phyloP scores from a whole-genome alignment of 1,140 invertebrate genomes.

The Vanessa tameamea region DNA sequence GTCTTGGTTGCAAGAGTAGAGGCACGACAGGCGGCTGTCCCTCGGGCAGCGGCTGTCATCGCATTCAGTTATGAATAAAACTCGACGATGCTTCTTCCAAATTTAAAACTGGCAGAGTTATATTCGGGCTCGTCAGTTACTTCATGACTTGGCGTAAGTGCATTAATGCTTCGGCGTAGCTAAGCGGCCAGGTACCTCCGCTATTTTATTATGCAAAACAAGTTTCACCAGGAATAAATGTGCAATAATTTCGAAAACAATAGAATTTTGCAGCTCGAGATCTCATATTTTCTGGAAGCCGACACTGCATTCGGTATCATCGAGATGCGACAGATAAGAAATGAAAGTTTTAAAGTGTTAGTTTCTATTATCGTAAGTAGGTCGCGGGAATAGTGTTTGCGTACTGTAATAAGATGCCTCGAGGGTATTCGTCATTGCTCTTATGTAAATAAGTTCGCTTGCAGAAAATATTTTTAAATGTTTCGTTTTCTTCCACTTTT shows the following conservation, averaged over 20 bases:
- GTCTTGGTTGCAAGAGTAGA: constrained; percentile 16
- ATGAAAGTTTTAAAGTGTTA: constrained; percentile 38
- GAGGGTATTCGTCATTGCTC: constrained; percentile 36
- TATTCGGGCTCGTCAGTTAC: constrained; percentile 44
- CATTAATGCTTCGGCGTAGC: constrained; percentile 53
- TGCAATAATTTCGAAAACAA: constrained; percentile 62
- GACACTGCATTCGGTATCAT: constrained; percentile 29
- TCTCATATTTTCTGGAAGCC: constrained; percentile 45
- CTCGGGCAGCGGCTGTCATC: constrained; percentile 30
- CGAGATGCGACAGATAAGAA: constrained; percentile 36
- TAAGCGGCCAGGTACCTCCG: constrained; percentile 41
- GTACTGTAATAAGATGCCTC: constrained; percentile 32
- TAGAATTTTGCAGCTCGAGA: constrained; percentile 44
- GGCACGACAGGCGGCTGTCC: constrained; percentile 27
- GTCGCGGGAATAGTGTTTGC: constrained; percentile 36
- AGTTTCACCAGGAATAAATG: constrained; percentile 44
- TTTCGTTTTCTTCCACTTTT: constrained; percentile 22
- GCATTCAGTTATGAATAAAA: constrained; percentile 41
- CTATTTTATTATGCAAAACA: constrained; percentile 68
- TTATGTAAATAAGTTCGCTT: constrained; percentile 31
- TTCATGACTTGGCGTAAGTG: constrained; percentile 49
- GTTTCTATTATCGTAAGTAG: constrained; percentile 38
- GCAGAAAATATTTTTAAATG: constrained; percentile 24
- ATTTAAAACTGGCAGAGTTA: constrained; percentile 44
- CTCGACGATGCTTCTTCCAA: constrained; percentile 36